These are phyloP conservation scores for Nemurella pictetii DNA, from an alignment of 2,888 invertebrate species.

Conservation along the genomic window DNA sequence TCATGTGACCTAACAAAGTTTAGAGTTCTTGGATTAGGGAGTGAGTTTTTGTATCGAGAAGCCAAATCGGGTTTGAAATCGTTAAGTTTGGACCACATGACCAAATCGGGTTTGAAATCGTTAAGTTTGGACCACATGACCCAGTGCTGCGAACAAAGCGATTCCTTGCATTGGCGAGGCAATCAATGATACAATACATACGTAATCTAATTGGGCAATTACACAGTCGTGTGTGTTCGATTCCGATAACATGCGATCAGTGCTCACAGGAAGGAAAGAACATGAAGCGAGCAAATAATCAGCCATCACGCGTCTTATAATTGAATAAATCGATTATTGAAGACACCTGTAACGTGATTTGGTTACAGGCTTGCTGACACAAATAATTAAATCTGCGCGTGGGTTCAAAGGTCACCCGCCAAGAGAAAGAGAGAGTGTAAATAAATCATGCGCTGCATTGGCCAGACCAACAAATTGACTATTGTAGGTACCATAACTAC, in stretches of 20 bases:
- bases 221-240: background rate
- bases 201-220: background rate
- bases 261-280: background rate
- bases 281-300: background rate
- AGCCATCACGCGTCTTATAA: background rate
- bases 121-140: no score
- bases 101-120: no score
- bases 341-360: background rate
- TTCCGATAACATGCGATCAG: background rate
- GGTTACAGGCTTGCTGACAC: background rate
- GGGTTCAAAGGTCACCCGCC: background rate
- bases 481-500: no score
- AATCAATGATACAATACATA: no score
- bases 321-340: background rate
- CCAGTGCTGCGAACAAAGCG: no score
- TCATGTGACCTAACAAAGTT: no score
- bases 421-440: background rate
- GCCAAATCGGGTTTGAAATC: no score
- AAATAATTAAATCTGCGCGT: background rate
- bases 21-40: no score
- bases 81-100: no score
- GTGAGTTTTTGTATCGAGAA: no score
- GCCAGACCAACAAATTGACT: no score
- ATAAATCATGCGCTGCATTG: background rate
- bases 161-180: no score